Evolutionary conservation across 2,797 vertebrate genomes (phyloP).

Genomic region (Pogoniulus pusillus): DNA sequence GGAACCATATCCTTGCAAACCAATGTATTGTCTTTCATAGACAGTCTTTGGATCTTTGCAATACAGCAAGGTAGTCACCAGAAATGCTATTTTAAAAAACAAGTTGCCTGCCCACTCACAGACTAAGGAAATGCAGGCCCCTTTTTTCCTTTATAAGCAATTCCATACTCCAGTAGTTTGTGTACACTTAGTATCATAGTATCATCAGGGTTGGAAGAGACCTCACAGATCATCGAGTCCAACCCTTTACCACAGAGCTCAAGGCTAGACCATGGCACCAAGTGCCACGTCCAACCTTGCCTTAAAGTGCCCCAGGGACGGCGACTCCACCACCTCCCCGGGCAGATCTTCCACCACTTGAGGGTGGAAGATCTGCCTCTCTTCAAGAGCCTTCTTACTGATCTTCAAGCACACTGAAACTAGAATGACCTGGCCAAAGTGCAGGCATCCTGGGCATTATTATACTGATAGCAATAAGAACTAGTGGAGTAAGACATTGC

Average conservation of each 20-base stretch:
- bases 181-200: too few relatives aligned
- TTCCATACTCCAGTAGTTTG: background rate
- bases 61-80: background rate
- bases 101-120: background rate
- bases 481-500: background rate
- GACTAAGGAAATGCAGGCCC: background rate
- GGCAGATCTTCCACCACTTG: too few relatives aligned
- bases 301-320: too few relatives aligned
- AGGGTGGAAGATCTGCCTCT: background rate
- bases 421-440: background rate
- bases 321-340: too few relatives aligned
- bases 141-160: background rate
- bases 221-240: too few relatives aligned
- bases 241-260: too few relatives aligned
- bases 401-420: background rate
- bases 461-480: background rate
- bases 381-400: background rate
- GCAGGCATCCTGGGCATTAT: background rate
- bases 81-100: background rate
- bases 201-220: too few relatives aligned
- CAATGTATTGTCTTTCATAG: background rate
- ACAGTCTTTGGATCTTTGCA: background rate
- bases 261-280: too few relatives aligned
- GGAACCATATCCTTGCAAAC: background rate
- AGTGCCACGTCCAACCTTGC: too few relatives aligned